Conservation (phyloP, 2,797 vertebrate species). For the Peromyscus melanophrys region DNA sequence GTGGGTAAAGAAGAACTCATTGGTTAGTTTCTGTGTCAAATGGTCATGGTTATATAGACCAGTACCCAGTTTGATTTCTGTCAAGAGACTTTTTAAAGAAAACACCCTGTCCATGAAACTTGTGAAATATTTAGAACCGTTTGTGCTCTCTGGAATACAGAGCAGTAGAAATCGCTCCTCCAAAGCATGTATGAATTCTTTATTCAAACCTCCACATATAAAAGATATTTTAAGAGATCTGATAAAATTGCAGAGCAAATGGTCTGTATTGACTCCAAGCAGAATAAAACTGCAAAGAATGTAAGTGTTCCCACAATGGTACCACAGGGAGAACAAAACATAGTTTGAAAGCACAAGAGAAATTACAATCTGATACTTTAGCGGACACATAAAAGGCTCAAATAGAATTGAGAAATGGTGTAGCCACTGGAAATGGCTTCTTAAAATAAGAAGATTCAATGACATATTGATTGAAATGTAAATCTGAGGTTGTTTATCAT, state of each 20-base stretch:
- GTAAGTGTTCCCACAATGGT: background rate
- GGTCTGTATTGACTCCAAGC: conserved; percentile 27
- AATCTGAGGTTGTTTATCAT: conserved; percentile 31
- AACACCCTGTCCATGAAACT: background rate
- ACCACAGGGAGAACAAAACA: conserved; percentile 28
- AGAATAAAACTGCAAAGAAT: conserved; percentile 60
- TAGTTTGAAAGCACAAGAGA: conserved; percentile 53
- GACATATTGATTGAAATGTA: conserved; percentile 54
- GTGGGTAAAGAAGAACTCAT: background rate
- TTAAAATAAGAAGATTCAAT: conserved; percentile 52
- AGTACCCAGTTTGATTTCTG: conserved; percentile 1
- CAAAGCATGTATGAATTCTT: conserved; percentile 50
- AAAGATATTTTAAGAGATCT: background rate
- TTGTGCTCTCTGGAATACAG: background rate
- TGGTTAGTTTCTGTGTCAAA: background rate
- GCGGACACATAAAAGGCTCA: conserved; percentile 45
- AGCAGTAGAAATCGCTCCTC: background rate
- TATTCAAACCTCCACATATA: conserved; percentile 38
- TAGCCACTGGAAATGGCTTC: conserved; percentile 27
- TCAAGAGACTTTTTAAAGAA: background rate
- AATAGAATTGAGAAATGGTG: conserved; percentile 19
- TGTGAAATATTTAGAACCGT: conserved; percentile 5
- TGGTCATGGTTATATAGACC: background rate
- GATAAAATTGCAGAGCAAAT: conserved; percentile 71
- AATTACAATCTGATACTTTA: conserved; percentile 59